Conservation (phyloP, 1,140 invertebrate species). For the Micrasema longulum region DNA sequence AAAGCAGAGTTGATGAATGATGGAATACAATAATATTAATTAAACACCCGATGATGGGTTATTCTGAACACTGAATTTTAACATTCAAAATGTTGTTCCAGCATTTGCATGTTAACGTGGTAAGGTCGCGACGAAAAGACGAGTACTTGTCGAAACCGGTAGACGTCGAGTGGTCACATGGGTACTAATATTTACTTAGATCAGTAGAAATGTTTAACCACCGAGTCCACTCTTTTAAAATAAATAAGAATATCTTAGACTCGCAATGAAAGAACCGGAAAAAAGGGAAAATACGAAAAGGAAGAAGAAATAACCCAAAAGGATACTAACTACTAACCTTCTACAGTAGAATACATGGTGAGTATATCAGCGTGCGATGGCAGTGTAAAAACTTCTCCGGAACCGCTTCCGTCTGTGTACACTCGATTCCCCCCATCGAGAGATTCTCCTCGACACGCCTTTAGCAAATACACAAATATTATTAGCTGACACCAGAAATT, state of each 20-base stretch:
- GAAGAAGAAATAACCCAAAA: neutral
- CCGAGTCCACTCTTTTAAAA: neutral
- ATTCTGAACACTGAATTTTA: too few relatives aligned
- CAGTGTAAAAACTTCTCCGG: neutral
- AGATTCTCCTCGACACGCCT: constrained; percentile 14
- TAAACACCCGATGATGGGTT: too few relatives aligned
- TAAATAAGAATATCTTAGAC: neutral
- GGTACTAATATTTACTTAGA: neutral
- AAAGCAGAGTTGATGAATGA: too few relatives aligned
- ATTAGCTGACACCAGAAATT: too few relatives aligned
- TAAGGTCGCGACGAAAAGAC: neutral
- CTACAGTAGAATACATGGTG: constrained; percentile 30
- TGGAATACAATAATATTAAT: too few relatives aligned
- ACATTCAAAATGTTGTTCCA: too few relatives aligned
- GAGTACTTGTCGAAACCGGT: too few relatives aligned
- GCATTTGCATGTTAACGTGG: too few relatives aligned
- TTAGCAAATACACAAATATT: too few relatives aligned
- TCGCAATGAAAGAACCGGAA: neutral
- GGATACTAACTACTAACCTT: constrained; percentile 15
- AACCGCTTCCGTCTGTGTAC: neutral
- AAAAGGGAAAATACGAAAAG: neutral
- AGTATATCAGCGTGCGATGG: constrained; percentile 11
- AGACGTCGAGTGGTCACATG: neutral
- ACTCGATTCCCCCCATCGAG: neutral
- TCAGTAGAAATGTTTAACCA: neutral